Percentiles rank a stretch among this genome's conserved stretches.
Evolutionary conservation across 2,113 vertebrate species (phyloP).

Genomic region (Triplophysa siluroides): DNA sequence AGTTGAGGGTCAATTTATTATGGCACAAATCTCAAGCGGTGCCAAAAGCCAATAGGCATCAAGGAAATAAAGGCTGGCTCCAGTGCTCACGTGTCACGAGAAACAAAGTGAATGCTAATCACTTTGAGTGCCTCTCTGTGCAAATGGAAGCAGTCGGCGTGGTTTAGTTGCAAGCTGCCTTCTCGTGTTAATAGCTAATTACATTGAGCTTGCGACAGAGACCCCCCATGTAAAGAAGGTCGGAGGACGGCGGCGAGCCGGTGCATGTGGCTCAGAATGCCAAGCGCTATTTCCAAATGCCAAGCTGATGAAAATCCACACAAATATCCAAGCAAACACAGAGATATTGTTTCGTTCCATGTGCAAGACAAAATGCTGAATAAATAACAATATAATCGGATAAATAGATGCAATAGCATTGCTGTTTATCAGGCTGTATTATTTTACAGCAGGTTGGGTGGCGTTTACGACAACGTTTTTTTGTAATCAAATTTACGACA

Average conservation of each 20-base stretch:
- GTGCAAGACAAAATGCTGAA: background rate
- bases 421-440: background rate
- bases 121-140: conserved; percentile 41
- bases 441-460: background rate
- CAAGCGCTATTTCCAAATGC: background rate
- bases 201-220: conserved; percentile 35
- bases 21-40: conserved; percentile 16
- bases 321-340: background rate
- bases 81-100: conserved; percentile 40
- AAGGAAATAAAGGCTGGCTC: conserved; percentile 27
- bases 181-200: conserved; percentile 55
- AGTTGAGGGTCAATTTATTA: conserved; percentile 22
- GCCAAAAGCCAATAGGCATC: conserved; percentile 19
- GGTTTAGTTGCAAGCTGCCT: conserved; percentile 46
- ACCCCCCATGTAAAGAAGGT: conserved; percentile 26
- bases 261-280: background rate
- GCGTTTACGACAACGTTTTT: background rate
- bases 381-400: conserved; percentile 3
- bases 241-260: conserved; percentile 10
- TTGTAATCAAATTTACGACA: background rate
- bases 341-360: background rate
- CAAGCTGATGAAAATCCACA: background rate
- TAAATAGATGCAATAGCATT: background rate
- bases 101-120: conserved; percentile 53
- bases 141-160: conserved; percentile 51